Percentiles rank a stretch among this genome's conserved stretches.
phyloP scores from a whole-genome alignment of 2,113 vertebrate species.

The Bubo bubo region DNA sequence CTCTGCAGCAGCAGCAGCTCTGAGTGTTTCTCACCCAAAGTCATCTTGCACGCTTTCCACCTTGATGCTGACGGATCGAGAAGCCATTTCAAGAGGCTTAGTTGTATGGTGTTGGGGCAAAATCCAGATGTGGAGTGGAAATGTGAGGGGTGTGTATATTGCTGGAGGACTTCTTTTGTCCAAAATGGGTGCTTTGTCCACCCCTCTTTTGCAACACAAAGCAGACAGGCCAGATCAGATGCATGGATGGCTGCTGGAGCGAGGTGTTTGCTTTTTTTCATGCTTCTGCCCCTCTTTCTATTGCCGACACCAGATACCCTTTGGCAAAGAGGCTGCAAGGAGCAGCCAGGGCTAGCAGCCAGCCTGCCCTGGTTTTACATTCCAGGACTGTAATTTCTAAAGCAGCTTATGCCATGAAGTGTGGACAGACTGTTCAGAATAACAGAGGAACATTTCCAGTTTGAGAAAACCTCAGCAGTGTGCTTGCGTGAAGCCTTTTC shows the following conservation, averaged over 20 bases:
- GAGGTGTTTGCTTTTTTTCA: background rate
- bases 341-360: slow-evolving; percentile 41
- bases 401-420: slow-evolving; percentile 4
- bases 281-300: background rate
- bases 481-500: background rate
- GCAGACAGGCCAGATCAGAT: background rate
- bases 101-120: fast-evolving
- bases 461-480: background rate
- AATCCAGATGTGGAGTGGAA: background rate
- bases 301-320: background rate
- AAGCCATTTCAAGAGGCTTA: background rate
- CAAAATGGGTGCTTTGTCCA: background rate
- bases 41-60: background rate
- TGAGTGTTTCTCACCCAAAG: background rate
- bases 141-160: background rate
- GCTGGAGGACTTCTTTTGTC: background rate
- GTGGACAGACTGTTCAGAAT: slow-evolving; percentile 60
- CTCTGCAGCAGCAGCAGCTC: background rate
- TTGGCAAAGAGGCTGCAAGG: background rate
- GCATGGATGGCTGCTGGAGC: background rate
- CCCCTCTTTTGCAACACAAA: background rate
- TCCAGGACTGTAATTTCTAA: slow-evolving; percentile 49
- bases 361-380: slow-evolving; percentile 17
- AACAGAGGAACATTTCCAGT: slow-evolving; percentile 30
- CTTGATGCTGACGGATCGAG: fast-evolving